Base-by-base conservation (phyloP, 1,140 invertebrate species). In the Drosophila melanica region DNA sequence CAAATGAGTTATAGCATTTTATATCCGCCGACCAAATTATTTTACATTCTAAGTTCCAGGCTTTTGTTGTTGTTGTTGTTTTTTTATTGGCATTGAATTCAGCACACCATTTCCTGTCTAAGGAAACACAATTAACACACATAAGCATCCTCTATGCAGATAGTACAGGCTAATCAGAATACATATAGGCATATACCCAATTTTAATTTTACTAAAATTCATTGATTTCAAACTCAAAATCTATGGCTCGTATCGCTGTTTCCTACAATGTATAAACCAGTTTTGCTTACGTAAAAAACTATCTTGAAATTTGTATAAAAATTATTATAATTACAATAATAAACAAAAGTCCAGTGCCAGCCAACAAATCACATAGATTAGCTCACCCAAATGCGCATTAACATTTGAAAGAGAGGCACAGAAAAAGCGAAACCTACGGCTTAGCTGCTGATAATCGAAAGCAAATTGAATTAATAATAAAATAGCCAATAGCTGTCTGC, bases 401-500 rank as follows among this genome's bases (percentile, higher is more conserved):
- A 47, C 82, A 86, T 87, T 68, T 77, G 33, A 86, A 84, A 77
- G 44, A 51, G 54, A 62, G 18, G n/a, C 16, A 58, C 1, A 16
- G 47, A 48, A 50, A 23, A 41, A 14, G 2, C 51, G 47, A 70
- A 77, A 72, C 77, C 63, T 64, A 39, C 51, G 23, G 71, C 54
- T 79, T 18, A 78, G 77, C 67, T 51, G 76, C 59, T 58, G 81
- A 79, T 87, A 87, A 87, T 89, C 79, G 69, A 79, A 90, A 64
- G 60, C 76, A 87, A 87, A 87, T 87, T 87, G 84, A 87, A 89
- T 87, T 79, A 79, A 87, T 89, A 87, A 84, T 77, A 77, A 58
- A 48, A 48, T 42, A 70, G 64, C 27, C 79, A 54, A 81, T 75
- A 57, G 81, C 74, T 86, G 81, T 81, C 77, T 50, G 53, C 71